Percentiles rank a stretch among this genome's conserved stretches.
Evolutionary conservation across 1,140 invertebrate genomes (phyloP).

Genomic region (Papilio xuthus): DNA sequence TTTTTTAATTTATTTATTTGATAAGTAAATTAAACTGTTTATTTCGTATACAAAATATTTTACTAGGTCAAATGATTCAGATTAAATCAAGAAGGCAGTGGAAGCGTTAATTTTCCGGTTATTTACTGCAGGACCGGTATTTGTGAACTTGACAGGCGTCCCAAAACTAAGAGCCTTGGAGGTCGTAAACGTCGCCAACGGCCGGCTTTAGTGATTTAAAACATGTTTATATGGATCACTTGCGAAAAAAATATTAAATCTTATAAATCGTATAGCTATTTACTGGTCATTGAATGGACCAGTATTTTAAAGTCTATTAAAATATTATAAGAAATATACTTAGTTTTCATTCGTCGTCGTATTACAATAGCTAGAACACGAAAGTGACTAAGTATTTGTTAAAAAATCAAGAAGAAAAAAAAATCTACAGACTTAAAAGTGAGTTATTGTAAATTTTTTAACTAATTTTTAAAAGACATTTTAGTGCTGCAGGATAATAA

Average conservation of each 20-base stretch:
- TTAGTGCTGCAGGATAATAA: neutral
- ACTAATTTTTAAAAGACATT: neutral
- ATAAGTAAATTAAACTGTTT: neutral
- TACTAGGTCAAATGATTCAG: constrained; percentile 16
- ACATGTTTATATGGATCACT: constrained; percentile 78
- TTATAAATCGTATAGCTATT: constrained; percentile 64
- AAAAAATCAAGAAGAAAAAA: neutral
- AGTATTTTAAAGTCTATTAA: neutral
- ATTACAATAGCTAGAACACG: neutral
- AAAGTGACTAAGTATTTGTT: neutral
- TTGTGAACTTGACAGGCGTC: constrained; percentile 55
- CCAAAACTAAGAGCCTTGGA: constrained; percentile 72
- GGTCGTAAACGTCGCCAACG: constrained; percentile 77
- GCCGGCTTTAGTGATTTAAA: constrained; percentile 79
- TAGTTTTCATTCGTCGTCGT: too few species aligned
- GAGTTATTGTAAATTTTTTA: neutral
- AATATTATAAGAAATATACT: too few species aligned
- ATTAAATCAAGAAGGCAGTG: constrained; percentile 28
- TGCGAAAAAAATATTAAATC: constrained; percentile 77
- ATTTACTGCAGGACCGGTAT: constrained; percentile 61
- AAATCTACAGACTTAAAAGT: neutral
- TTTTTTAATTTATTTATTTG: too few species aligned
- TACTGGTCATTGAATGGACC: neutral
- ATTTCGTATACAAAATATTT: neutral
- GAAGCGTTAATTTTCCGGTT: constrained; percentile 64